Percentiles rank a stretch among this genome's conserved stretches.
phyloP scores from a whole-genome alignment of 2,888 invertebrate genomes.

The Dynastes hyllus region DNA sequence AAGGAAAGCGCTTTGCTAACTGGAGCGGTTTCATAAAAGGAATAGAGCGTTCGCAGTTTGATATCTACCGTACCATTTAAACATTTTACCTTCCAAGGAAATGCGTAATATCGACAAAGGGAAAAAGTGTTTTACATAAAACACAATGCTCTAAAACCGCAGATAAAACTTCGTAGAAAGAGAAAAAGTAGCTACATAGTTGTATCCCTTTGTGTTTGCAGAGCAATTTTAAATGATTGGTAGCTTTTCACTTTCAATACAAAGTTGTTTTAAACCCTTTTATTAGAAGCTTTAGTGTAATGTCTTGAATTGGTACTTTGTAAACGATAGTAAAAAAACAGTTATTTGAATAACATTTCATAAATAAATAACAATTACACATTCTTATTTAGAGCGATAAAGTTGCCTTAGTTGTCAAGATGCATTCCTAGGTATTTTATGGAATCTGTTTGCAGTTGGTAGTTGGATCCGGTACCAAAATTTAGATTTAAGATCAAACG shows the following conservation, averaged over 20 bases:
- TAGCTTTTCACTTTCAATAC: not conserved
- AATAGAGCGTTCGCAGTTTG: conserved; percentile 55
- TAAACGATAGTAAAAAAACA: no score
- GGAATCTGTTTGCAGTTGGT: no score
- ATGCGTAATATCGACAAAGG: conserved; percentile 43
- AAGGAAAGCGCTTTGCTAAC: conserved; percentile 56
- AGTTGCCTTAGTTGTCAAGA: no score
- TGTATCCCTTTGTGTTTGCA: not conserved
- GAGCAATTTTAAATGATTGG: conserved; percentile 5
- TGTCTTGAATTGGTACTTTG: no score
- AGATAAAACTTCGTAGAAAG: conserved; percentile 1
- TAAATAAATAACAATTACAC: no score
- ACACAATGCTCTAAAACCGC: conserved; percentile 35
- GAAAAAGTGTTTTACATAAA: conserved; percentile 38
- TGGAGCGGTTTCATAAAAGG: conserved; percentile 55
- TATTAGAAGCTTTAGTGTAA: no score
- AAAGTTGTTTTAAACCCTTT: no score
- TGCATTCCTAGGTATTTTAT: no score
- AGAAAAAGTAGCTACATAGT: not conserved
- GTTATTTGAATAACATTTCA: no score
- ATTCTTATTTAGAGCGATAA: no score
- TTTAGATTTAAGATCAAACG: no score
- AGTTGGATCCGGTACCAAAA: no score
- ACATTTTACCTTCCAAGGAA: conserved; percentile 33
- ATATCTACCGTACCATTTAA: conserved; percentile 46